A percentile compares a stretch with the other conserved stretches of the same genome.
Conservation (phyloP, 2,113 vertebrate genomes). For the Brachionichthys hirsutus region DNA sequence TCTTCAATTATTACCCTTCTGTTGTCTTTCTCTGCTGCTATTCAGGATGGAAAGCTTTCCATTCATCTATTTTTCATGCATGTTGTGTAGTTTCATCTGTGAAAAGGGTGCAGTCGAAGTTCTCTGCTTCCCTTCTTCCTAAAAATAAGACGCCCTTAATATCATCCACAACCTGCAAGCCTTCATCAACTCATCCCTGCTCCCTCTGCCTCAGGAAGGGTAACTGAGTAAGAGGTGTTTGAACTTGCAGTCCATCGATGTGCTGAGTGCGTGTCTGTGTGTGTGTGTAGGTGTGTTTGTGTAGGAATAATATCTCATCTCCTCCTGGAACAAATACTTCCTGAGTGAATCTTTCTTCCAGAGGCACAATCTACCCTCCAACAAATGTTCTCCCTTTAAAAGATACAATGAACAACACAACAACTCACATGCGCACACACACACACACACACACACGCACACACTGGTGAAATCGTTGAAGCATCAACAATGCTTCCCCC, state of each 20-base stretch:
- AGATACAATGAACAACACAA: constrained; percentile 25
- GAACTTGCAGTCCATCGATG: not conserved
- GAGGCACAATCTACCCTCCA: constrained; percentile 52
- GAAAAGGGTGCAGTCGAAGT: constrained; percentile 38
- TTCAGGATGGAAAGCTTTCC: constrained; percentile 52
- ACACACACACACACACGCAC: not conserved
- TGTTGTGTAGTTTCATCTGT: constrained; percentile 53
- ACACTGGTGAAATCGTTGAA: too few species aligned
- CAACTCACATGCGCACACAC: constrained; percentile 9
- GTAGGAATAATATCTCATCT: constrained; percentile 62
- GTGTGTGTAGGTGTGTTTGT: constrained; percentile 15
- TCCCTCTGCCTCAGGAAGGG: constrained; percentile 42
- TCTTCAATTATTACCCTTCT: constrained; percentile 51
- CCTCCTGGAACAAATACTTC: constrained; percentile 71
- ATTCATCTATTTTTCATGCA: constrained; percentile 73
- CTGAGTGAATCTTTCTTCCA: constrained; percentile 70
- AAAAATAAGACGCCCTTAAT: constrained; percentile 62
- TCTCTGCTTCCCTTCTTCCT: constrained; percentile 42
- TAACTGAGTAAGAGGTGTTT: constrained; percentile 27
- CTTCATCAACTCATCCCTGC: constrained; percentile 59
- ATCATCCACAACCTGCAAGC: constrained; percentile 56
- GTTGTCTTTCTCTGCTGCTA: constrained; percentile 49
- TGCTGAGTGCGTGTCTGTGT: constrained; percentile 14
- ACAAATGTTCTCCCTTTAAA: constrained; percentile 64
- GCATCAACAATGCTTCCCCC: constrained; percentile 35